Conservation (phyloP, 2,113 vertebrate genomes). For the Mesoclemmys tuberculata region DNA sequence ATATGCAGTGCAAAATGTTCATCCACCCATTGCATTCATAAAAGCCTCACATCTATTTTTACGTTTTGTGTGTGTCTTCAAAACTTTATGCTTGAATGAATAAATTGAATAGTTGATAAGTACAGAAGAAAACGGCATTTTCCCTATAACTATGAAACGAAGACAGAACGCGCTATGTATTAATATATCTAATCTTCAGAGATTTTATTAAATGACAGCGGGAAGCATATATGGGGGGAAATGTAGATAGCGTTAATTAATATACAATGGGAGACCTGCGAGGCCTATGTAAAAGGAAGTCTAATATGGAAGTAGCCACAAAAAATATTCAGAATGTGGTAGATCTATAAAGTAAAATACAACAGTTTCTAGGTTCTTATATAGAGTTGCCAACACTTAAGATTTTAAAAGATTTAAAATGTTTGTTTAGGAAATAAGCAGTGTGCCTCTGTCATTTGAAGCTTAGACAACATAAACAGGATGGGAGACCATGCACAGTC, state of each 20-base stretch:
- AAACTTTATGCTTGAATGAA: neutral
- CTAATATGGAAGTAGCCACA: neutral
- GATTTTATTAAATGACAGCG: neutral
- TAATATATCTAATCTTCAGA: neutral
- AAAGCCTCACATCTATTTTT: neutral
- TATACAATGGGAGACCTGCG: neutral
- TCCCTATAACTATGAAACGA: neutral
- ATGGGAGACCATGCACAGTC: accelerated
- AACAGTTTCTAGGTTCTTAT: neutral
- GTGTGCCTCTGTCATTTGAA: neutral
- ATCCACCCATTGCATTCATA: neutral
- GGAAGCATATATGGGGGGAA: neutral
- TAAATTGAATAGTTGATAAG: neutral
- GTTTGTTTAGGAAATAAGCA: neutral
- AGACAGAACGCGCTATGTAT: neutral
- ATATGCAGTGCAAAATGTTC: neutral
- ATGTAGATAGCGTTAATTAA: neutral
- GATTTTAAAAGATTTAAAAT: neutral
- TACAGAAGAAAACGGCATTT: neutral
- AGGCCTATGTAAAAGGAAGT: neutral
- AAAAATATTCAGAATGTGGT: neutral
- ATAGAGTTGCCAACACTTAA: neutral
- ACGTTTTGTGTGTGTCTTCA: neutral
- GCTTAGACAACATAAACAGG: neutral
- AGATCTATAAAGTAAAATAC: neutral